Evolutionary conservation across 2,797 vertebrate genomes (phyloP), one percentile per base, ranked within the genome.

Genomic region (Malacoctenus gilli): DNA sequence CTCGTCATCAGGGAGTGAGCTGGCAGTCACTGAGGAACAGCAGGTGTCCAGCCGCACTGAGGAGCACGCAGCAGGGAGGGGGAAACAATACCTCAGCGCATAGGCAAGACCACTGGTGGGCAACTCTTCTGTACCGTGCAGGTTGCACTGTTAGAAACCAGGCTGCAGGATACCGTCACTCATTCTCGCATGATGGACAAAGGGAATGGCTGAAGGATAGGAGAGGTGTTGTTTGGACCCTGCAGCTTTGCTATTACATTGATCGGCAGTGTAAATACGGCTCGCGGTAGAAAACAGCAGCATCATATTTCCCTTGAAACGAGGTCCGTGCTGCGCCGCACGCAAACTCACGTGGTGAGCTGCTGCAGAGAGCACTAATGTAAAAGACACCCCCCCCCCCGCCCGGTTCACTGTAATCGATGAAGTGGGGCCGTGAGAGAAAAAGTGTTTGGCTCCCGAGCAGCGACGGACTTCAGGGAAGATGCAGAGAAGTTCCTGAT

Each of bases 1-100:
- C 70, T 53, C 50, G 44, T 44, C 49, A 22, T 31, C 60, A 48
- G 60, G 46, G 46, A 66, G 34, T 12, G 47, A 50, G 63, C 40
- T 68, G 55, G 35, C 48, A 47, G 49, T 67, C 50, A 25, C 12
- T 1, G 37, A 56, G 3, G 59, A 58, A 25, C 23, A 19, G 7
- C 59, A 39, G 59, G 55, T 68, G 56, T 7, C 51, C 41, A 4
- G 38, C 44, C 60, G 54, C 70, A 6, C 34, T 28, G 60, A 13
- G 19, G 37, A 48, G 60, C 18, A 54, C 42, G 35, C 38, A 64
- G 55, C 46, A 35, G 76, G 56, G 39, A 55, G 48, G n/a, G 44
- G 56, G 32, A 66, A 49, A 12, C 20, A 21, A 28, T 12, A 8
- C 37, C 13, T 53, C 13, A 16, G n/a, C 38, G 36, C 51, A 69